These are phyloP conservation scores for Chionis minor DNA, from an alignment of 2,113 vertebrate species.

Conservation along the genomic window DNA sequence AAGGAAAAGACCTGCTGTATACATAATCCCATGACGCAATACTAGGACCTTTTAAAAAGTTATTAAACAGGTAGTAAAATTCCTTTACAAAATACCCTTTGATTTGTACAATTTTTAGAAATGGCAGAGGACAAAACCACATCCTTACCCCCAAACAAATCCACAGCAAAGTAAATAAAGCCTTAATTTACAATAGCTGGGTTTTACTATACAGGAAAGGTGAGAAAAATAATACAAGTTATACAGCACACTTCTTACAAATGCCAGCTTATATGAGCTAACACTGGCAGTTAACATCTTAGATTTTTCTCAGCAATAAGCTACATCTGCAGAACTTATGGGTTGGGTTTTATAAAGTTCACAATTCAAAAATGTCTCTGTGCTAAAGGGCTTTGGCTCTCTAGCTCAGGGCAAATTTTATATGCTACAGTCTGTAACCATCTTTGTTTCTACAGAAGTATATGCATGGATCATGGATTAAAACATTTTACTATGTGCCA, in stretches of 20 bases:
- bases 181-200: slow-evolving; percentile 22
- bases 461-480: slow-evolving; percentile 60
- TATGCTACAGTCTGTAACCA: slow-evolving; percentile 52
- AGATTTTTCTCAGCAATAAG: slow-evolving; percentile 48
- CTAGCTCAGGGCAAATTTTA: slow-evolving; percentile 60
- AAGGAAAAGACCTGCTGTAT: background rate
- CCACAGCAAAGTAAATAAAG: background rate
- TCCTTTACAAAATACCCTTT: slow-evolving; percentile 20
- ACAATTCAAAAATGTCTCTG: slow-evolving; percentile 51
- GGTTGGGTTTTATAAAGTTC: slow-evolving; percentile 53
- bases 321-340: slow-evolving; percentile 65
- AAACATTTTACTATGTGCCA: slow-evolving; percentile 46
- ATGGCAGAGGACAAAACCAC: slow-evolving; percentile 8
- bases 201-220: slow-evolving; percentile 25
- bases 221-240: slow-evolving; percentile 63
- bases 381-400: slow-evolving; percentile 50
- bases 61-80: slow-evolving; percentile 66
- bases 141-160: background rate
- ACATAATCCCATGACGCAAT: background rate
- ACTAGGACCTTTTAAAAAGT: slow-evolving; percentile 49
- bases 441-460: slow-evolving; percentile 56
- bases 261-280: slow-evolving; percentile 55
- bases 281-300: slow-evolving; percentile 38
- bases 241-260: slow-evolving; percentile 15
- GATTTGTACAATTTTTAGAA: slow-evolving; percentile 31